Base-by-base conservation (phyloP, 53 echinoderm and acorn worm genomes). In the Astropecten irregularis region DNA sequence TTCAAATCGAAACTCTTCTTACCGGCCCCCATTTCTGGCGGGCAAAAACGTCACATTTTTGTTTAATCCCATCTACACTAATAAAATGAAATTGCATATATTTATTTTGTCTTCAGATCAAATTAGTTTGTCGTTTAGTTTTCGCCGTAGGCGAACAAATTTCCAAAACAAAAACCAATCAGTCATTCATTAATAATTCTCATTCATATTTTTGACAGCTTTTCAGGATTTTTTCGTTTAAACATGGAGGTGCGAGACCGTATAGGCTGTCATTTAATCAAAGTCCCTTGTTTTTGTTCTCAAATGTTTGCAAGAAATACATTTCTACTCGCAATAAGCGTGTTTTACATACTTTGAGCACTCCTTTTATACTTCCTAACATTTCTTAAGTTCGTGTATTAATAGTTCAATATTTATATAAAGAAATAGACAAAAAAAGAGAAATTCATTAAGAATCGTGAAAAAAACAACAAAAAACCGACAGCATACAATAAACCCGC, bases 51-150 rank as follows among this genome's bases (percentile, higher is more conserved):
- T 27, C 48, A 61, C 31, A 79, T 44, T 40, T 22, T 20, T n/a
- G n/a, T n/a, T n/a, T n/a, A n/a, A n/a, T 62, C 79, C 42, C 30
- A 19, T 46, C 33, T 62, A 47, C 62, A 32, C 79, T 31, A 47
- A 59, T 60, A 44, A 79, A 63, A 61, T 79, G 79, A 79, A 79
- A 79, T 79, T 79, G 79, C 79, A 79, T 79, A 79, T 79, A 39
- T 76, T 38, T 40, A 19, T 57, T 76, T 40, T 56, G 10, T n/a
- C n/a, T n/a, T n/a, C n/a, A n/a, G 13, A 13, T 76, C 40, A 20
- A 47, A 23, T 54, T n/a, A n/a, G n/a, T n/a, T n/a, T n/a, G n/a
- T n/a, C n/a, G n/a, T 56, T 64, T 29, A 6, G 14, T 52, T 51
- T 52, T 4, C 34, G 51, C 53, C 30, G 76, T 57, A 42, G 73